Percentiles rank a stretch among this genome's conserved stretches.
Conservation (phyloP, 2,113 vertebrate genomes). For the Anolis sagrei region DNA sequence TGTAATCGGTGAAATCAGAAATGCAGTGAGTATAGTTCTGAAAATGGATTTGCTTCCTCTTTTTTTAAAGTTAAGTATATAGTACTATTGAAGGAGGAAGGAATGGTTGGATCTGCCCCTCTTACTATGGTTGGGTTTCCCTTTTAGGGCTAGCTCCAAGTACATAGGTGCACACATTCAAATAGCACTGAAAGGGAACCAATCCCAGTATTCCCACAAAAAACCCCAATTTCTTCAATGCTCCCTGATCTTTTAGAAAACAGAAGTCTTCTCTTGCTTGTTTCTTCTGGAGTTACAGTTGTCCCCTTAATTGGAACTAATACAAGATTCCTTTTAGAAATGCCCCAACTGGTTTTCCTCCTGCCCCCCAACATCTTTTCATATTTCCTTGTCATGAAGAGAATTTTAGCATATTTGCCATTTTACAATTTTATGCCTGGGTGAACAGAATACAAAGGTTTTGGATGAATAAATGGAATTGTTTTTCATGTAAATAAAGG, state of each 20-base stretch:
- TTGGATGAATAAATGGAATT: slow-evolving; percentile 25
- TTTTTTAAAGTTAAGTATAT: background rate
- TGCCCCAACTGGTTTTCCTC: background rate
- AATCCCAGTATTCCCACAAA: background rate
- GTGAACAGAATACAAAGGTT: background rate
- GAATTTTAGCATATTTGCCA: slow-evolving; percentile 8
- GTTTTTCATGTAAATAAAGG: slow-evolving; percentile 19
- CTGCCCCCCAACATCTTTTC: too few species aligned
- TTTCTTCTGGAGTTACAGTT: background rate
- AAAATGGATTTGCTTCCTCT: background rate
- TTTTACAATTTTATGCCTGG: slow-evolving; percentile 10
- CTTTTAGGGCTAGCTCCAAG: background rate
- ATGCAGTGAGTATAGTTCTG: background rate
- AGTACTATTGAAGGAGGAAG: background rate
- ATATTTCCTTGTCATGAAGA: background rate
- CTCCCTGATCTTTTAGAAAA: background rate
- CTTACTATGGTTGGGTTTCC: background rate
- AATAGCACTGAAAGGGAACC: background rate
- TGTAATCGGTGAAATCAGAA: background rate
- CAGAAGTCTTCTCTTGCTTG: too few species aligned
- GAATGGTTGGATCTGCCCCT: background rate
- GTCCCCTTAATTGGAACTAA: background rate
- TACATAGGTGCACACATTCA: background rate
- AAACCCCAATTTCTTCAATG: background rate
- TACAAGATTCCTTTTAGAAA: background rate